These are phyloP conservation scores for Salarias fasciatus DNA, from an alignment of 2,797 vertebrate genomes.

Conservation along the genomic window DNA sequence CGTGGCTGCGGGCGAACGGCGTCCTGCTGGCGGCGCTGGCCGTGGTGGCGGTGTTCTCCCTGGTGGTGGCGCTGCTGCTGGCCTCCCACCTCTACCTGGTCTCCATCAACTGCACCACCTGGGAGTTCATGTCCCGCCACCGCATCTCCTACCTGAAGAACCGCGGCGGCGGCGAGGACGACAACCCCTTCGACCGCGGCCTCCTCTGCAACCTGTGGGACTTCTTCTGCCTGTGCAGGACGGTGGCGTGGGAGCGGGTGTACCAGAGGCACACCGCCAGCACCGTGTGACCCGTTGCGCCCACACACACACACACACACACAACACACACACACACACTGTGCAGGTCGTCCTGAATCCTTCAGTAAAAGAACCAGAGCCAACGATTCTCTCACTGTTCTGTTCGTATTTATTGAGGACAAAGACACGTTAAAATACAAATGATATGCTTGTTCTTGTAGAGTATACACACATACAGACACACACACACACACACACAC, in stretches of 20 bases:
- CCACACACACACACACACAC: too few species aligned
- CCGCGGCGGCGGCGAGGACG: slow-evolving; percentile 83
- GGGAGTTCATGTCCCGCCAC: slow-evolving; percentile 96
- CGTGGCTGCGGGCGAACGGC: slow-evolving; percentile 86
- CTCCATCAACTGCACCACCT: slow-evolving; percentile 93
- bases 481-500: too few species aligned
- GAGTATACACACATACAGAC: too few species aligned
- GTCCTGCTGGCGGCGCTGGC: slow-evolving; percentile 83
- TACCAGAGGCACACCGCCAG: slow-evolving; percentile 60
- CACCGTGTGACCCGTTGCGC: too few species aligned
- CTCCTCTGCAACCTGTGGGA: slow-evolving; percentile 88
- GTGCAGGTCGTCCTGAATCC: too few species aligned
- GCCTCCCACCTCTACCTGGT: slow-evolving; percentile 93
- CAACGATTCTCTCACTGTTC: slow-evolving; percentile 25
- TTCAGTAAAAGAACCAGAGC: not conserved
- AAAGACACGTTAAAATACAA: slow-evolving; percentile 68
- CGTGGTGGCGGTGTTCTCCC: slow-evolving; percentile 76
- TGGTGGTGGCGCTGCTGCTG: slow-evolving; percentile 87
- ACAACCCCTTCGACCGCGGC: slow-evolving; percentile 94
- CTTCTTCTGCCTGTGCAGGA: slow-evolving; percentile 90
- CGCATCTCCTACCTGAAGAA: slow-evolving; percentile 95
- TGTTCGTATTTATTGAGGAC: slow-evolving; percentile 72
- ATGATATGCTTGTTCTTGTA: slow-evolving; percentile 55
- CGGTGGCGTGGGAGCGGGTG: slow-evolving; percentile 89
- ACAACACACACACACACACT: too few species aligned